These are phyloP conservation scores for Rhineura floridana DNA, from an alignment of 2,113 vertebrate species.

Conservation along the genomic window DNA sequence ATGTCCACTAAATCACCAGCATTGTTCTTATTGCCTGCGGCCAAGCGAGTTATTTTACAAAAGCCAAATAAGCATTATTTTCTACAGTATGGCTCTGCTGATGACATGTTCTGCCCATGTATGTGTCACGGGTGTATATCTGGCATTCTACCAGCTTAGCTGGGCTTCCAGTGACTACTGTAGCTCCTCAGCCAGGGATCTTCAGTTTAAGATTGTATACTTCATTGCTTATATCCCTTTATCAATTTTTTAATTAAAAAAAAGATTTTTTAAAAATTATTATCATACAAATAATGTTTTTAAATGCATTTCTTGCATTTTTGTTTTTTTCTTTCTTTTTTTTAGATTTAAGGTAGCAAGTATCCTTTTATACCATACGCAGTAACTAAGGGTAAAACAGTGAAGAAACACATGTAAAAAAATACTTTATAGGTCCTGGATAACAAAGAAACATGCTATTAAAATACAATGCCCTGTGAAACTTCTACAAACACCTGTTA, in stretches of 20 bases:
- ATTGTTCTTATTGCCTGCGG: no score
- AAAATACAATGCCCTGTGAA: not conserved
- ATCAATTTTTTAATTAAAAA: slow-evolving; percentile 51
- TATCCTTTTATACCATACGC: not conserved
- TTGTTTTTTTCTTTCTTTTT: not conserved
- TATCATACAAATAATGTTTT: slow-evolving; percentile 39
- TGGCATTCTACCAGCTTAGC: no score
- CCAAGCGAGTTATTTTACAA: no score
- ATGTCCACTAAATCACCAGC: no score
- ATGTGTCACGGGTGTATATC: no score
- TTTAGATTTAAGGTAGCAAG: not conserved
- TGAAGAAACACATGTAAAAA: not conserved
- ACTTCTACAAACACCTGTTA: not conserved
- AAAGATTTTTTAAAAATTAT: slow-evolving; percentile 72
- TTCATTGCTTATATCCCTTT: slow-evolving; percentile 59
- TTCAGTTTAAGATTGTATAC: no score
- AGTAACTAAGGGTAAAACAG: not conserved
- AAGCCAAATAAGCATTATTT: no score
- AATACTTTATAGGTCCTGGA: not conserved
- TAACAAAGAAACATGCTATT: not conserved
- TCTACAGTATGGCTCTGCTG: no score
- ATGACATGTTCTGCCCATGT: no score
- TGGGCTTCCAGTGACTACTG: no score
- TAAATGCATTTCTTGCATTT: slow-evolving; percentile 30
- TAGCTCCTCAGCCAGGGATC: no score